These are phyloP conservation scores for Wasmannia auropunctata DNA, from an alignment of 1,140 invertebrate genomes.

Conservation along the genomic window DNA sequence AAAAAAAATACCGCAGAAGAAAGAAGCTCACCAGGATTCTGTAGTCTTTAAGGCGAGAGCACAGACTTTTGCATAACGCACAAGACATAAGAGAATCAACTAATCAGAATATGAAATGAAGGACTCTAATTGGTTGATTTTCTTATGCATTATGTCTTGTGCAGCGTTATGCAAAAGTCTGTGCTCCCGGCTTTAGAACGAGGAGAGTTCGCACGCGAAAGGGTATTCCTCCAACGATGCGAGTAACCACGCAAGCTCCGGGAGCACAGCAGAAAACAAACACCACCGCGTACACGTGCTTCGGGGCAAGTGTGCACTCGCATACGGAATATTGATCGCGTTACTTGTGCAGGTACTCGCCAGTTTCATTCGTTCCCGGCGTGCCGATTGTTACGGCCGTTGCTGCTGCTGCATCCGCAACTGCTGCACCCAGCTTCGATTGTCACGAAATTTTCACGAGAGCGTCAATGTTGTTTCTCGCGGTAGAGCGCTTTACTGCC, in stretches of 20 bases:
- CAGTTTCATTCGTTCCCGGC: conserved; percentile 74
- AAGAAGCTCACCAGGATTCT: no score
- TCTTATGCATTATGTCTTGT: no score
- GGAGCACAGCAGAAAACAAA: conserved; percentile 71
- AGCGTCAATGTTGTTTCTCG: not conserved
- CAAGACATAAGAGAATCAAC: no score
- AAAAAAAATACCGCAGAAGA: no score
- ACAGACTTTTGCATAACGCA: no score
- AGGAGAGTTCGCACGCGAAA: not conserved
- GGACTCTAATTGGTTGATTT: no score
- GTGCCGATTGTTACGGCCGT: conserved; percentile 62
- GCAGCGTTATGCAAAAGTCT: no score
- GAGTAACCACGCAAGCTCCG: conserved; percentile 17
- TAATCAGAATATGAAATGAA: no score
- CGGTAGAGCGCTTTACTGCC: not conserved
- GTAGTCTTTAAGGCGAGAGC: no score
- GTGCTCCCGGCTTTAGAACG: not conserved
- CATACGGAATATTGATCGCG: conserved; percentile 79
- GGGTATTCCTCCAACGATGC: conserved; percentile 10
- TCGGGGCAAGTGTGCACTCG: conserved; percentile 64
- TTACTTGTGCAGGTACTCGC: conserved; percentile 66
- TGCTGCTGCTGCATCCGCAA: conserved; percentile 20
- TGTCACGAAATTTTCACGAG: conserved; percentile 3
- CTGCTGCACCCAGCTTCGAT: conserved; percentile 32
- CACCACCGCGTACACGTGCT: conserved; percentile 71